These are phyloP conservation scores for Illadopsis cleaveri DNA, from an alignment of 2,113 vertebrate genomes.

Conservation along the genomic window DNA sequence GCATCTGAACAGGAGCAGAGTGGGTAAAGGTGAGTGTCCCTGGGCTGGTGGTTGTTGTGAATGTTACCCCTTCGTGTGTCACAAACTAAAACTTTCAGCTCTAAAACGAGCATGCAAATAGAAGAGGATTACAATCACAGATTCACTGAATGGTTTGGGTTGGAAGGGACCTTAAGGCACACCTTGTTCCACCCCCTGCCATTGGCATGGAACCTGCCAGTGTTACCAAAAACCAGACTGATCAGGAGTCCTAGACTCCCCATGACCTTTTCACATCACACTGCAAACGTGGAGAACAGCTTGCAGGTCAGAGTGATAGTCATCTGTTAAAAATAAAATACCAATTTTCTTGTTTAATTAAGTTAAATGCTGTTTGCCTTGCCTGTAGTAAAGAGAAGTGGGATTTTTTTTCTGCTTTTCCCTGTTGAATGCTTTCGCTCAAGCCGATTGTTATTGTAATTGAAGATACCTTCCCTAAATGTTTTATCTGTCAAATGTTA, in stretches of 20 bases:
- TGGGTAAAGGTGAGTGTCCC: neutral
- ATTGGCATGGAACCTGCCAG: neutral
- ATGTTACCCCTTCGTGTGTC: neutral
- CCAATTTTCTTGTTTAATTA: too few species aligned
- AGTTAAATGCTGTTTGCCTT: too few species aligned
- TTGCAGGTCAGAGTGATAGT: neutral
- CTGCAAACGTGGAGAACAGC: neutral
- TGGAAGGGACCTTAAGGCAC: neutral
- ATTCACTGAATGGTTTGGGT: neutral
- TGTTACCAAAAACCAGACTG: neutral
- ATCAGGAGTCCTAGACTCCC: neutral
- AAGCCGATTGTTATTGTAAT: too few species aligned
- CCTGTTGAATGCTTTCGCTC: too few species aligned
- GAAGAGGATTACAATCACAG: neutral
- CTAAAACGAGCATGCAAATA: neutral
- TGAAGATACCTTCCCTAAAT: too few species aligned
- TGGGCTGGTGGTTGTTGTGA: neutral
- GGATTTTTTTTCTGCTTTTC: too few species aligned
- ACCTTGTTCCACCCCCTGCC: neutral
- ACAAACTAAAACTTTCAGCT: neutral
- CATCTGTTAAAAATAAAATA: too few species aligned
- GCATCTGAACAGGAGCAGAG: neutral
- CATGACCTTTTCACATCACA: neutral
- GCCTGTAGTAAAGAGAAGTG: too few species aligned
- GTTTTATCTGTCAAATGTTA: too few species aligned